Base-by-base conservation (phyloP, 37 sponge, comb jelly and placozoan species). In the Chondrosia reniformis region DNA sequence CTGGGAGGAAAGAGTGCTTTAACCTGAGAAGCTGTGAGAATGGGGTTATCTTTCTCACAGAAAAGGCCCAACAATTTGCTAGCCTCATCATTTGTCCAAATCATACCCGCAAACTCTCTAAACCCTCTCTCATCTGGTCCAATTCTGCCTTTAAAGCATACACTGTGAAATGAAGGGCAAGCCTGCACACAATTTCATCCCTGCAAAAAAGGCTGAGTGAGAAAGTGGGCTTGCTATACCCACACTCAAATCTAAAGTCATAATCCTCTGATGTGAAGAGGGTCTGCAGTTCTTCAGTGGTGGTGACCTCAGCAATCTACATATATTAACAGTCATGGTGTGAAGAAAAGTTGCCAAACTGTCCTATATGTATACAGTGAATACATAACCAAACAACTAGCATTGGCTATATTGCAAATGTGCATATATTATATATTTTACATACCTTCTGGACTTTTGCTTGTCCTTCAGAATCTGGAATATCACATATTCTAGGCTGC, bases 371-470 rank as follows among this genome's bases (percentile, higher is more conserved):
- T n/a, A n/a, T n/a, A n/a, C n/a, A n/a, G n/a, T n/a, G n/a, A n/a
- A n/a, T n/a, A n/a, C n/a, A n/a, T n/a, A n/a, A n/a, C n/a, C n/a
- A n/a, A n/a, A n/a, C n/a, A n/a, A n/a, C n/a, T n/a, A n/a, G n/a
- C n/a, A n/a, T n/a, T n/a, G n/a, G n/a, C n/a, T n/a, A n/a, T n/a
- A n/a, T n/a, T n/a, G n/a, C n/a, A n/a, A n/a, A n/a, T n/a, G n/a
- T n/a, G n/a, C n/a, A n/a, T n/a, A n/a, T n/a, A n/a, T n/a, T n/a
- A n/a, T n/a, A n/a, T n/a, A n/a, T n/a, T n/a, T n/a, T n/a, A 7
- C 42, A 59, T 30, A 59, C 61, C 61, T 59, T 59, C 28, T 59
- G 61, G 30, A 59, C 61, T 59, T 59, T 59, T 13, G n/a, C 61
- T 59, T 30, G n/a, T 6, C n/a, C 28, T 7, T 59, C 61, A 59